Evolutionary conservation across 1,140 invertebrate species (phyloP), one percentile per base, ranked within the genome.

Genomic region (Pseudomyrmex dendroicus): DNA sequence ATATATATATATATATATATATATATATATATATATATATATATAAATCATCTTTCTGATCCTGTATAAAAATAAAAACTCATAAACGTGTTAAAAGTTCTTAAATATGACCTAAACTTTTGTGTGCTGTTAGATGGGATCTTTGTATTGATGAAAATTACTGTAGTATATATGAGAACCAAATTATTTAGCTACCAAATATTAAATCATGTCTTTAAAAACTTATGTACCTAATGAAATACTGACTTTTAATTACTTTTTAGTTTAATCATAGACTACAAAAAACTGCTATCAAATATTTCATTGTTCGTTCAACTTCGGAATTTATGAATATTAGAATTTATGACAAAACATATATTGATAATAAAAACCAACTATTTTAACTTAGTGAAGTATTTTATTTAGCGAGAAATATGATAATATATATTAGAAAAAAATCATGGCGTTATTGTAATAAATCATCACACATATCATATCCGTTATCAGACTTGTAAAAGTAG

Each of bases 381-480:
- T 76, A 70, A 73, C 82, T 63, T 84, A 88, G 76, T 77, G 84
- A 84, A 85, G 2, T 77, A 35, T 84, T 82, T 78, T 80, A 73
- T 88, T 52, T 82, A 87, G 17, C 35, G 54, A 52, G 13, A 52
- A 52, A 52, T 52, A 12, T 52, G 50, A 13, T 13, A 12, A 12
- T 52, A 52, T 13, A 52, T 35, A 35, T 35, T 35, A 35, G 35
- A 7, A 66, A 66, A 68, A 82, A 84, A 52, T 20, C 50, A 67
- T 77, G 35, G 61, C 22, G 76, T 78, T 82, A 83, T 54, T 62
- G 35, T 56, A 48, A 62, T 57, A 84, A 78, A 12, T 2, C 44
- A 74, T 61, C 20, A 35, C 57, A 5, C 68, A 73, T 63, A 25
- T 82, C 59, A 82, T 80, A 44, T 80, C 54, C 35, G 5, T 35